These are phyloP conservation scores for Sebastes miniatus DNA, from an alignment of 2,797 vertebrate species.

Conservation along the genomic window DNA sequence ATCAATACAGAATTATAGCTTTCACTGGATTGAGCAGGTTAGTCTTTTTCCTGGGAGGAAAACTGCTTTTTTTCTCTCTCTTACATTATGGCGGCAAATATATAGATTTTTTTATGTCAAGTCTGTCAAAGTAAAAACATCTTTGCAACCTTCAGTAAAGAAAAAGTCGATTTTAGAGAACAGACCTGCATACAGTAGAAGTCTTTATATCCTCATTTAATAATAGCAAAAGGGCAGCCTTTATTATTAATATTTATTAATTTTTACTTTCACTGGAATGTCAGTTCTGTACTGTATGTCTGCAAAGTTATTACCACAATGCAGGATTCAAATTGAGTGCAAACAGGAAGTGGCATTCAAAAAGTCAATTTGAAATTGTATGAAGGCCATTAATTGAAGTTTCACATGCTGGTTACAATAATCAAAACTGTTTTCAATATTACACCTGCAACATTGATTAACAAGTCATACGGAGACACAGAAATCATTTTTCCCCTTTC, in stretches of 20 bases:
- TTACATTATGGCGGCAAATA: background rate
- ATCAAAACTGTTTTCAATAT: background rate
- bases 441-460: background rate
- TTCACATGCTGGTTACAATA: background rate
- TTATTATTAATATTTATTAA: background rate
- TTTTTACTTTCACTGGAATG: background rate
- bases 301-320: background rate
- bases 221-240: background rate
- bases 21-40: background rate
- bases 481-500: background rate
- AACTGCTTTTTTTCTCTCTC: background rate
- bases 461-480: background rate
- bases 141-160: background rate
- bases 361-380: background rate
- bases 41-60: background rate
- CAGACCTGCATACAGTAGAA: background rate
- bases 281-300: background rate
- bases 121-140: constrained; percentile 11
- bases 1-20: constrained; percentile 30
- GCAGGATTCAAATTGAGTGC: background rate
- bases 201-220: background rate
- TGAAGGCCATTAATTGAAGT: background rate
- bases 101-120: constrained; percentile 11
- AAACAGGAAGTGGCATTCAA: background rate
- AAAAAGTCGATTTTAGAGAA: background rate